Evolutionary conservation across 2,797 vertebrate species (phyloP).

Genomic region (Stomatorhinus walkeri): DNA sequence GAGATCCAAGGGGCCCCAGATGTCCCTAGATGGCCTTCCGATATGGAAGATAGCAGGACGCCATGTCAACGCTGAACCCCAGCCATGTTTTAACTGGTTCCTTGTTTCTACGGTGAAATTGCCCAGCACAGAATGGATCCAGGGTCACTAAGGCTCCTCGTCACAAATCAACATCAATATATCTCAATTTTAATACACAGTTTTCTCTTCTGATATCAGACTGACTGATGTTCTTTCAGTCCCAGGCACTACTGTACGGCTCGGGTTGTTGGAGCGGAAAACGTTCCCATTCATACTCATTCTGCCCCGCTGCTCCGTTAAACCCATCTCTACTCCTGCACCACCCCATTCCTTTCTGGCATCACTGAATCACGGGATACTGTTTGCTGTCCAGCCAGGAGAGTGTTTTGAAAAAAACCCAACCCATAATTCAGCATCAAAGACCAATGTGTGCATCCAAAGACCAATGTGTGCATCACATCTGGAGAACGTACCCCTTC

Average conservation of each 20-base stretch:
- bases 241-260: not conserved
- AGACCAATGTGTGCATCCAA: not conserved
- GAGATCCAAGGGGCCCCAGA: not conserved
- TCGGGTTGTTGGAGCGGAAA: not conserved
- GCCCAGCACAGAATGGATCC: not conserved
- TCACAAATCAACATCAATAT: not conserved
- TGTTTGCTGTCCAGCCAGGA: not conserved
- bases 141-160: not conserved
- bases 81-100: not conserved
- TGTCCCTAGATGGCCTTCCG: not conserved
- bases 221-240: not conserved
- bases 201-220: not conserved
- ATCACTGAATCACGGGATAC: not conserved
- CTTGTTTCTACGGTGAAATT: not conserved
- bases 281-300: not conserved
- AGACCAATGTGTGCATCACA: not conserved
- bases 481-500: not conserved
- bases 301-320: not conserved
- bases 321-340: not conserved
- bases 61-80: not conserved
- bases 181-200: not conserved
- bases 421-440: constrained; percentile 7
- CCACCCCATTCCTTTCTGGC: not conserved
- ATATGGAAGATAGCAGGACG: not conserved
- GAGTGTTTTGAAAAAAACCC: not conserved